These are phyloP conservation scores for Cyphomyrus plagiostoma DNA, from an alignment of 2,113 vertebrate genomes.

Conservation along the genomic window DNA sequence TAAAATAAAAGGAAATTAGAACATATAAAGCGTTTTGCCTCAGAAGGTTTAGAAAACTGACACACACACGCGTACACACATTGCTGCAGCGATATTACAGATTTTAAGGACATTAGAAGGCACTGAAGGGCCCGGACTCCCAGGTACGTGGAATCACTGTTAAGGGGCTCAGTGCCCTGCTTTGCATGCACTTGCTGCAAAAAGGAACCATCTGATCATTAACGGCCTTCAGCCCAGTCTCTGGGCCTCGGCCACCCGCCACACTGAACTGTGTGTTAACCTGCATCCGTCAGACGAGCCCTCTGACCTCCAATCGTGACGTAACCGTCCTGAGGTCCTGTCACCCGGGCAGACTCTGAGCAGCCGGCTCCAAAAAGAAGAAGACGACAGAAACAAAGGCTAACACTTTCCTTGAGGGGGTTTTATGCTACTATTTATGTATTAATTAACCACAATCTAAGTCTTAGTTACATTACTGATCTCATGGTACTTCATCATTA, in stretches of 20 bases:
- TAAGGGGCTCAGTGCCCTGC: background rate
- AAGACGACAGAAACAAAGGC: background rate
- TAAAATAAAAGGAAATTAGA: conserved; percentile 15
- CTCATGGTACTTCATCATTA: background rate
- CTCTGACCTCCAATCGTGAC: background rate
- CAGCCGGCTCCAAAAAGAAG: background rate
- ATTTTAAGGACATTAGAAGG: conserved; percentile 6
- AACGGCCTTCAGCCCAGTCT: background rate
- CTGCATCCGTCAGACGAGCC: background rate
- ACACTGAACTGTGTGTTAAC: conserved; percentile 4
- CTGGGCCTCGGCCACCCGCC: background rate
- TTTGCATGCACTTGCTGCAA: conserved; percentile 13
- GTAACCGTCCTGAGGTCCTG: background rate
- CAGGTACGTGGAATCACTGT: background rate
- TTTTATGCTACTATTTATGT: background rate
- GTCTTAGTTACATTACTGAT: background rate
- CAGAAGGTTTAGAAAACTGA: background rate
- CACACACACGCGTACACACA: background rate
- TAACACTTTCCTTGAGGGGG: background rate
- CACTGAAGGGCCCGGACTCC: background rate
- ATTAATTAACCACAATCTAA: background rate
- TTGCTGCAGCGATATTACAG: background rate
- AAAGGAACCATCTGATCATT: background rate
- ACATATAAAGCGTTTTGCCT: background rate
- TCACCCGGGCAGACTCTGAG: background rate